Percentiles rank a stretch among this genome's conserved stretches.
Evolutionary conservation across 2,888 invertebrate species (phyloP).

Genomic region (Scaptomyza tumidula): DNA sequence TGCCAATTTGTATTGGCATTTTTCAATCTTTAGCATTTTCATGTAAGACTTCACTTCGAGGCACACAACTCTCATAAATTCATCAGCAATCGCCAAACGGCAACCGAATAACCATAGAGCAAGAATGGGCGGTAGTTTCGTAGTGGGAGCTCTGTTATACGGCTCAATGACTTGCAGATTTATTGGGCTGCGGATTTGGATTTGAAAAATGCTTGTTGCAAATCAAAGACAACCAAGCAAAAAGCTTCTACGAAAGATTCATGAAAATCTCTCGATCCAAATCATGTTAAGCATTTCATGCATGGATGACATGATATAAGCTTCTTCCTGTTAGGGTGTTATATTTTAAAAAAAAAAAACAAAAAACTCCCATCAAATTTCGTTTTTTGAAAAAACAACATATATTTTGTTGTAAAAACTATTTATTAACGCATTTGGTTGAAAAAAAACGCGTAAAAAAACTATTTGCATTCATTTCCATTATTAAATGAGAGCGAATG

Average conservation of each 20-base stretch:
- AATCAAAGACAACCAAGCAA: conserved; percentile 33
- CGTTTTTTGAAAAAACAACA: neutral
- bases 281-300: conserved; percentile 14
- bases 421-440: neutral
- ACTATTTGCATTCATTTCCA: conserved; percentile 9
- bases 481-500: conserved; percentile 10
- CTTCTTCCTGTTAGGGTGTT: too few species aligned
- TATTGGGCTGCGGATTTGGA: conserved; percentile 49
- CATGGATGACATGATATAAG: neutral
- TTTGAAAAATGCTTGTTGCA: conserved; percentile 27
- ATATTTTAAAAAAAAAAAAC: too few species aligned
- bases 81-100: conserved; percentile 58
- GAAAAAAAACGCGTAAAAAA: neutral
- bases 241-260: conserved; percentile 4
- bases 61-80: conserved; percentile 67
- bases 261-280: conserved; percentile 16
- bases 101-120: conserved; percentile 22
- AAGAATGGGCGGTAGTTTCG: neutral
- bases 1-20: conserved; percentile 51
- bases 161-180: conserved; percentile 66
- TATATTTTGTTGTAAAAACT: neutral
- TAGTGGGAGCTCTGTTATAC: conserved; percentile 50
- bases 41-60: conserved; percentile 25
- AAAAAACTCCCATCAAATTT: neutral
- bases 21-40: conserved; percentile 24